Conservation (phyloP, 2,888 invertebrate genomes). For the Hyposoter didymator region DNA sequence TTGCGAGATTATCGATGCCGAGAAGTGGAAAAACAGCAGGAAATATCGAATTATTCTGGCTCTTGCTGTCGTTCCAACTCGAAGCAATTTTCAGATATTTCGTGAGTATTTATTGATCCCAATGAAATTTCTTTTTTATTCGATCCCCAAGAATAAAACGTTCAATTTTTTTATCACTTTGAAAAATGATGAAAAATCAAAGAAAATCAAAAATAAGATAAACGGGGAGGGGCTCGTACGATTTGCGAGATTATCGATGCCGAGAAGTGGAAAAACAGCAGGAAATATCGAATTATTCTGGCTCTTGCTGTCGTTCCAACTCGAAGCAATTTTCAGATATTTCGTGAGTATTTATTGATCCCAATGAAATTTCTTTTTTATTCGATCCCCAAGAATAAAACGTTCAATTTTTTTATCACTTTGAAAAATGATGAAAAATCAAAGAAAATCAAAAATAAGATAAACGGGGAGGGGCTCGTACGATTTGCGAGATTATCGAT, state of each 20-base stretch:
- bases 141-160: neutral
- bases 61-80: neutral
- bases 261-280: neutral
- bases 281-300: neutral
- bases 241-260: neutral
- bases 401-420: neutral
- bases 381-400: neutral
- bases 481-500: neutral
- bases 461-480: neutral
- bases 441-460: neutral
- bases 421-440: neutral
- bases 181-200: neutral
- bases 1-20: neutral
- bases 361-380: slow-evolving; percentile 12
- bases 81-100: neutral
- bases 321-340: neutral
- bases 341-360: neutral
- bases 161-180: neutral
- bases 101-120: no score
- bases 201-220: neutral
- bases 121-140: slow-evolving; percentile 7
- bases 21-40: neutral
- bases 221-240: neutral
- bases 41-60: neutral
- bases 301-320: neutral